A percentile compares a stretch with the other conserved stretches of the same genome.
phyloP scores from a whole-genome alignment of 2,797 vertebrate species.

The Typhlichthys eigenmanni region DNA sequence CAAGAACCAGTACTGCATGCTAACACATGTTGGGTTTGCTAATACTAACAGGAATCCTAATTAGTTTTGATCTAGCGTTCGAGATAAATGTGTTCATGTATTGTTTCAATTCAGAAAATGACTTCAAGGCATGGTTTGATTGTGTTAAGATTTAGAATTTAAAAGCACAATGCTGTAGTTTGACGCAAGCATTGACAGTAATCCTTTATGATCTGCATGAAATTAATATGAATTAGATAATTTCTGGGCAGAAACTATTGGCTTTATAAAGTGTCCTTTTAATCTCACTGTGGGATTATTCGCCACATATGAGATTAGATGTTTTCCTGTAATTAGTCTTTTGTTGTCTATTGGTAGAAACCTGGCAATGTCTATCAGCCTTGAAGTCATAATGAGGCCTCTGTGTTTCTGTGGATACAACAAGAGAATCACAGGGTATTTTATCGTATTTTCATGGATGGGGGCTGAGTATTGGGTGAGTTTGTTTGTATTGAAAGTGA shows the following conservation, averaged over 20 bases:
- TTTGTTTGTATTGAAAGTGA: conserved; percentile 76
- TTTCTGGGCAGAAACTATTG: conserved; percentile 24
- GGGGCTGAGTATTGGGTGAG: conserved; percentile 36
- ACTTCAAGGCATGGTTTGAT: conserved; percentile 16
- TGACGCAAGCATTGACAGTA: conserved; percentile 39
- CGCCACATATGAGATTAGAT: conserved; percentile 56
- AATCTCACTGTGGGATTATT: conserved; percentile 55
- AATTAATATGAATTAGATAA: conserved; percentile 33
- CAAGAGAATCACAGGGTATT: conserved; percentile 67
- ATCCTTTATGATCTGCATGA: conserved; percentile 35
- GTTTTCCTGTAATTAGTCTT: conserved; percentile 67
- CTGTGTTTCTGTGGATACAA: conserved; percentile 70
- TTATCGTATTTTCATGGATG: conserved; percentile 68
- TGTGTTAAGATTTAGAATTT: conserved; percentile 13
- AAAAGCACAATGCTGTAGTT: conserved; percentile 17
- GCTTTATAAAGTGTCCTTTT: conserved; percentile 42
- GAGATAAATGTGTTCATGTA: neutral
- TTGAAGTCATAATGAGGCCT: conserved; percentile 81
- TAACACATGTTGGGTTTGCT: conserved; percentile 13
- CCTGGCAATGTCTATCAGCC: conserved; percentile 68
- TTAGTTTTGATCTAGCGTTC: conserved; percentile 12
- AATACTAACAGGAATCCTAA: conserved; percentile 4
- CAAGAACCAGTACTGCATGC: conserved; percentile 26
- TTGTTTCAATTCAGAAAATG: conserved; percentile 11
- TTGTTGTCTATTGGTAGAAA: conserved; percentile 68